Base-by-base conservation (phyloP, 2,797 vertebrate species). In the Spinus olivaceus region DNA sequence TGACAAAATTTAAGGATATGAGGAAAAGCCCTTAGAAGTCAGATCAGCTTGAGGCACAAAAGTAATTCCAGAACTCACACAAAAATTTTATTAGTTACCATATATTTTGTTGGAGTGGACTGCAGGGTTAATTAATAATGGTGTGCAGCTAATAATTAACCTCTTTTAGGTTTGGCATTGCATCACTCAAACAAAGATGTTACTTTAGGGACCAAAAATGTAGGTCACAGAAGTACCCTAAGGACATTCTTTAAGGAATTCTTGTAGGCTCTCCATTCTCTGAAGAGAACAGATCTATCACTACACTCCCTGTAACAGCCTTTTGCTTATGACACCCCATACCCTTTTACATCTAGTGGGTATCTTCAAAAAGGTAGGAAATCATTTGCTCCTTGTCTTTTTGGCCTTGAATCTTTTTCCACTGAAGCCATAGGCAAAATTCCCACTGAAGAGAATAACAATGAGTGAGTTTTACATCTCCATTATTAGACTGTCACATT, bases 51-150 rank as follows among this genome's bases (percentile, higher is more conserved):
- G 19, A 79, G 86, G 18, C 37, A 65, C 28, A 23, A 66, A 87
- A 72, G 16, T 33, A 63, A 84, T 54, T 78, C 39, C 70, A 84
- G 51, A 60, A 24, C 17, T 77, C 22, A 30, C 15, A 53, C 15
- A 49, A 94, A 67, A 46, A 56, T 64, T 67, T 64, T 71, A 78
- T 80, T 90, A 87, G 69, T 54, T 90, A 53, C 33, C 14, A 1
- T n/a, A n/a, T 37, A 32, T 89, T 89, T 77, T 70, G 44, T 60
- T 80, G 39, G 53, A 80, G 22, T 73, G 37, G 24, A 81, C 41
- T 67, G 8, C 12, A 53, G 65, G 87, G 42, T 91, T 89, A 94
- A 92, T 92, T 93, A 89, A 80, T 82, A 81, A 86, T 81, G 30
- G 6, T 64, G 12, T 28, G 47, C 54, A 82, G 72, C 25, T 82